Evolutionary conservation across 2,797 vertebrate genomes (phyloP), one percentile per base, ranked within the genome.

Genomic region (Danio tinwini): DNA sequence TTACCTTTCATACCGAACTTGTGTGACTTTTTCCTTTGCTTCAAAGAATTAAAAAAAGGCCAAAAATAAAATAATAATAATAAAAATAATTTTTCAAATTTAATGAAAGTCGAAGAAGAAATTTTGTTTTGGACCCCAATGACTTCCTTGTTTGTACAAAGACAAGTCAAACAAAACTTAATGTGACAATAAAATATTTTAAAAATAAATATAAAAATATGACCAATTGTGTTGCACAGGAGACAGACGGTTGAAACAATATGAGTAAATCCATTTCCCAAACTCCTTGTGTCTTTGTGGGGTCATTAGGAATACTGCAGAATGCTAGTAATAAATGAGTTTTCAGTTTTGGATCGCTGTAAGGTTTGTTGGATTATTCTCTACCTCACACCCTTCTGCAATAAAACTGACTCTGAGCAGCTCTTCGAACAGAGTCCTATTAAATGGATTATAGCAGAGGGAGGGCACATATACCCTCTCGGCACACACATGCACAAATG

Each of bases 401-500:
- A 69, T 68, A 55, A 29, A 39, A 69, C 53, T 12, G 4, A 59
- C 9, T 7, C 44, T 9, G 16, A 76, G 65, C 78, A 77, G 55
- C 55, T 80, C 59, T 89, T 67, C 7, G 50, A 12, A 47, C 88
- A 87, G 21, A 81, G 72, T 88, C 77, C 81, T 90, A 93, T 92
- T 93, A 93, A 94, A 92, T 88, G 89, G 91, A 93, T 90, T 86
- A 90, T 86, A 87, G 80, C 82, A 80, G 82, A 86, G 61, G 70
- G 80, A 84, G 78, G 72, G 86, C 73, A 86, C 85, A 88, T 88
- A 67, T 85, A 83, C 50, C 61, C 85, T 88, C 88, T 44, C 83
- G 1, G 87, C 86, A 88, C 87, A 52, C 65, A 85, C 89, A 92
- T 86, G 88, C 88, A 44, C 68, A 86, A 89, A 92, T 88, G 83